Conservation (phyloP, 2,888 invertebrate species). For the Drosophila diplacantha region DNA sequence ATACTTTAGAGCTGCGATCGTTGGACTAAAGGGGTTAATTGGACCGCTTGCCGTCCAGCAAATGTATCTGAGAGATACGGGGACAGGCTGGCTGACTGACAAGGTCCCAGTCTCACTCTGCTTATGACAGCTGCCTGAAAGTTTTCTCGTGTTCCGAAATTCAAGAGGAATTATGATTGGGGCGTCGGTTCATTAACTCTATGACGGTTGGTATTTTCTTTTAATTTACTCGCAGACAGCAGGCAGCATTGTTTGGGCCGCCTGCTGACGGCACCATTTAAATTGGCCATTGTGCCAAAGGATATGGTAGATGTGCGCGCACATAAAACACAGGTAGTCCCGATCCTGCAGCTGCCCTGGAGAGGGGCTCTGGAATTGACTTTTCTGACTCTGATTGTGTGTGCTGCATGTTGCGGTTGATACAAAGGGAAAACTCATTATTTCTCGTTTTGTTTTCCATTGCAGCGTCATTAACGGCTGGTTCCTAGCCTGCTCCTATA, state of each 20-base stretch:
- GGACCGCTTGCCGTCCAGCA: slow-evolving; percentile 49
- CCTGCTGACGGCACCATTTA: slow-evolving; percentile 65
- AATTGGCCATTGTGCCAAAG: slow-evolving; percentile 57
- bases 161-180: slow-evolving; percentile 34
- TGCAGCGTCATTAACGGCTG: slow-evolving; percentile 66
- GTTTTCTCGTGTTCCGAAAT: slow-evolving; percentile 40
- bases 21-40: slow-evolving; percentile 54
- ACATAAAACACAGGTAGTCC: slow-evolving; percentile 32
- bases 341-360: slow-evolving; percentile 50
- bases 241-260: slow-evolving; percentile 38
- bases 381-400: slow-evolving; percentile 50
- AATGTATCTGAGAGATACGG: slow-evolving; percentile 54
- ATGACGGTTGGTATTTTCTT: slow-evolving; percentile 60
- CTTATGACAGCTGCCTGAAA: slow-evolving; percentile 65
- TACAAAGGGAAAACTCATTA: slow-evolving; percentile 62
- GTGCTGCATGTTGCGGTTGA: slow-evolving; percentile 61
- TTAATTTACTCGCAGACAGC: slow-evolving; percentile 52
- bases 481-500: slow-evolving; percentile 43
- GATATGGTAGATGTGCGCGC: slow-evolving; percentile 27
- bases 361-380: slow-evolving; percentile 56
- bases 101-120: slow-evolving; percentile 53
- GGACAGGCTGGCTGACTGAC: slow-evolving; percentile 43
- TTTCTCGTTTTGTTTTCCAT: slow-evolving; percentile 69
- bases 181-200: slow-evolving; percentile 54
- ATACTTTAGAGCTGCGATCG: slow-evolving; percentile 52